Base-by-base conservation (phyloP, 2,888 invertebrate species). In the Coleophora deauratella region DNA sequence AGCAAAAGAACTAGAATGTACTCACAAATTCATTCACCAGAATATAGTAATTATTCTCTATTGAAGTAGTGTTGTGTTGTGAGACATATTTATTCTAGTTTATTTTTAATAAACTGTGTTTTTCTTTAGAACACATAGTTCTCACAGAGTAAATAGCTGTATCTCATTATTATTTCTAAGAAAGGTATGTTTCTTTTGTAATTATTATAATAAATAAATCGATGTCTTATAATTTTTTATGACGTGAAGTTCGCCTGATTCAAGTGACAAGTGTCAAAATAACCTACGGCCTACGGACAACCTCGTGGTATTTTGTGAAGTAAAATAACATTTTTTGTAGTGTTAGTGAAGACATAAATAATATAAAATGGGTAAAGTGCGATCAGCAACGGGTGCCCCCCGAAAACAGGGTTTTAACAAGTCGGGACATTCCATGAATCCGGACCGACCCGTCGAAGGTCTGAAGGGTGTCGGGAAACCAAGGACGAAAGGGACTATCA, bases 371-470 rank as follows among this genome's bases (percentile, higher is more conserved):
- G 91, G 91, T 31, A 95, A 94, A 86, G 90, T 92, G 50, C 88
- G 91, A 44, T 92, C 92, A 45, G 76, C 88, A 1, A 72, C 89
- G 62, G 93, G 93, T 40, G 87, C 92, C 27, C 94, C 94, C 84
- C 91, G 94, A 9, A 94, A 91, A 63, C 91, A 95, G 85, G 93
- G 94, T 38, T 90, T 96, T 63, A 95, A 95, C 64, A 91, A 90
- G 62, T 94, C 95, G 30, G 91, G 90, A 30, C 97, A 98, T 82
- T 97, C 97, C 41, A 95, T 98, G 95, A 98, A 98, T 73, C 97
- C 97, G 14, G 96, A 98, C 54, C 88, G 97, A 39, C 87, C 91
- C 10, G 90, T 87, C 11, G 91, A 91, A 59, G 92, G 91, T 1
- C 79, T 96, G 41, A 94, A 94, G 79, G 95, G 95, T 40, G 94